phyloP scores from a whole-genome alignment of 2,113 vertebrate species.

The Mormyrus lacerda region DNA sequence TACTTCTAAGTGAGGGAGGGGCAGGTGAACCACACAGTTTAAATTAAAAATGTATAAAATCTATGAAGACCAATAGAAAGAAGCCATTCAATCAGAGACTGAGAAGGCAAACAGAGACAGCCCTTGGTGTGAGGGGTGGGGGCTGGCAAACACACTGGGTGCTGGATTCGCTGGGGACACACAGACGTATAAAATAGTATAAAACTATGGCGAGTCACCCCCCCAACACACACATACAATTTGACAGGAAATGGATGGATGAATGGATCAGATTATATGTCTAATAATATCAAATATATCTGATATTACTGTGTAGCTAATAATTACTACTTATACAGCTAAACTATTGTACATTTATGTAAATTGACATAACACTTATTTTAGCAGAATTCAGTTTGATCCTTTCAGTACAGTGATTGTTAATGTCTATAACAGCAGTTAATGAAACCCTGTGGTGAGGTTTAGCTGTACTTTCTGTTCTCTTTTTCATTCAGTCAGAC shows the following conservation, averaged over 20 bases:
- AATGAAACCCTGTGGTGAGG: not conserved
- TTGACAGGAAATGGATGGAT: no score
- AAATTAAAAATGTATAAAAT: not conserved
- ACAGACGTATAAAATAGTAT: not conserved
- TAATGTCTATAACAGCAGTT: not conserved
- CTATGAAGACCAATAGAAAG: not conserved
- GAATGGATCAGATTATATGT: not conserved
- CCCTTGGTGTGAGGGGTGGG: not conserved
- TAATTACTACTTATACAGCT: not conserved
- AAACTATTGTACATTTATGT: not conserved
- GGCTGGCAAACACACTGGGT: not conserved
- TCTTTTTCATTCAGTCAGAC: not conserved
- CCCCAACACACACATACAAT: not conserved
- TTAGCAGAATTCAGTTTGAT: not conserved
- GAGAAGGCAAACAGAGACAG: not conserved
- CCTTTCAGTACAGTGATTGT: not conserved
- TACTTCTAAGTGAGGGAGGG: not conserved
- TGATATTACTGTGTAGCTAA: not conserved
- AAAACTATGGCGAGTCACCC: not conserved
- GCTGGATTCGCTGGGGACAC: not conserved
- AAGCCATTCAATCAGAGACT: not conserved
- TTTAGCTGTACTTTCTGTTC: not conserved
- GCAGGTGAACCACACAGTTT: not conserved
- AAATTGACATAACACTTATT: not conserved
- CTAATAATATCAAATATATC: not conserved